phyloP scores from a whole-genome alignment of 2,113 vertebrate species.

The Peromyscus leucopus region DNA sequence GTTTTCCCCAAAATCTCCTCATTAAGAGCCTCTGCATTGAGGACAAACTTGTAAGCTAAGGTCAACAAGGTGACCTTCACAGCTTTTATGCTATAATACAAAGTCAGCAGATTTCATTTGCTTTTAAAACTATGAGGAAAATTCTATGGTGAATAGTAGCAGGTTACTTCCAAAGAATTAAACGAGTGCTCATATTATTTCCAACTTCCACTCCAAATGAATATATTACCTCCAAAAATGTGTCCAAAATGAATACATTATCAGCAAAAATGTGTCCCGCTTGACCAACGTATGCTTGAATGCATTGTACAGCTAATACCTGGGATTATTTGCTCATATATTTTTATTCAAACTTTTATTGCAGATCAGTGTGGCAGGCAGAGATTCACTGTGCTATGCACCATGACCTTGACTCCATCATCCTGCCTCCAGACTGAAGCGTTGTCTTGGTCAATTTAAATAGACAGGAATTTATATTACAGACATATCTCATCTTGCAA shows the following conservation, averaged over 20 bases:
- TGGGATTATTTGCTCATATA: not conserved
- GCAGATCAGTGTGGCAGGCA: not conserved
- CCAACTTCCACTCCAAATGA: not conserved
- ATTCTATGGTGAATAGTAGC: not conserved
- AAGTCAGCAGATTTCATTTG: conserved; percentile 34
- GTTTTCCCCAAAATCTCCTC: not conserved
- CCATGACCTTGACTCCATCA: conserved; percentile 8
- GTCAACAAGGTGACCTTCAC: not conserved
- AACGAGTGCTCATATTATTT: not conserved
- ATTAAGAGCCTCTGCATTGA: not conserved
- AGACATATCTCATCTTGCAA: conserved; percentile 51
- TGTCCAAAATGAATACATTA: not conserved
- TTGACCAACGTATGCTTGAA: not conserved
- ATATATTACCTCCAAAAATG: not conserved
- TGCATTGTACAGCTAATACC: not conserved
- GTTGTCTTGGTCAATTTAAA: conserved; percentile 44
- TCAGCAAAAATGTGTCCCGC: not conserved
- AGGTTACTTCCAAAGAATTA: conserved; percentile 52
- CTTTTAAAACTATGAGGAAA: not conserved
- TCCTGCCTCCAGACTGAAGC: not conserved
- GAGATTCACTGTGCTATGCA: not conserved
- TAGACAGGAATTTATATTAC: conserved; percentile 55
- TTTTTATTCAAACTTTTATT: not conserved
- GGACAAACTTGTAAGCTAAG: conserved; percentile 41
- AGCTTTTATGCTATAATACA: not conserved